These are phyloP conservation scores for Syrphus vitripennis DNA, from an alignment of 2,888 invertebrate species.

Conservation along the genomic window DNA sequence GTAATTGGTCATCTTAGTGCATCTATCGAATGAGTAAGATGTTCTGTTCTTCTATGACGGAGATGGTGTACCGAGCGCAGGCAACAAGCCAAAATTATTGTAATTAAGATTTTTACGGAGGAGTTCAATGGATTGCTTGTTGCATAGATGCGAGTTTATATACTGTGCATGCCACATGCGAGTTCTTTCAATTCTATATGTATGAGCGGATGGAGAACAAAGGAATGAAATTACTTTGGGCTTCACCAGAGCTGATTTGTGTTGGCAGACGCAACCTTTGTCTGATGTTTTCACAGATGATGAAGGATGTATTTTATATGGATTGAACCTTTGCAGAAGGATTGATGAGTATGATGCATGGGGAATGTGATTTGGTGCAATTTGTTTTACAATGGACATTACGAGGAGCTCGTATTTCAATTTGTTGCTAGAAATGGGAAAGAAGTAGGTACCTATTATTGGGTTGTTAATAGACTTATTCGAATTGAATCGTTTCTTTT, in stretches of 20 bases:
- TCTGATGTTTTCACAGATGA: slow-evolving; percentile 2
- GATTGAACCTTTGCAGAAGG: not conserved
- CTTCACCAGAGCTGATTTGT: slow-evolving; percentile 48
- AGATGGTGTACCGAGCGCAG: no score
- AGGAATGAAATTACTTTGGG: slow-evolving; percentile 48
- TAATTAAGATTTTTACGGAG: slow-evolving; percentile 66
- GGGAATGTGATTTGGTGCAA: slow-evolving; percentile 46
- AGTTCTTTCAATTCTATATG: not conserved
- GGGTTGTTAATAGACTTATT: slow-evolving; percentile 41
- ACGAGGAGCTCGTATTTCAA: slow-evolving; percentile 62
- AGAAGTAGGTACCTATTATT: slow-evolving; percentile 20
- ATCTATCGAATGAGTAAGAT: slow-evolving; percentile 63
- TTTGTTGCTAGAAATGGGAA: slow-evolving; percentile 26
- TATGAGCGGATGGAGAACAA: slow-evolving; percentile 46
- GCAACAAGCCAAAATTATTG: slow-evolving; percentile 59
- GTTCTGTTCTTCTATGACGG: slow-evolving; percentile 41
- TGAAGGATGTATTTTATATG: slow-evolving; percentile 12
- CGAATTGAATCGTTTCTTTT: not conserved
- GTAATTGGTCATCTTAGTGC: slow-evolving; percentile 61
- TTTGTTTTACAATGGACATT: slow-evolving; percentile 57
- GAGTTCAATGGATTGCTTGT: slow-evolving; percentile 34
- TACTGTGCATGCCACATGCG: not conserved
- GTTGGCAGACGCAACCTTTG: slow-evolving; percentile 57
- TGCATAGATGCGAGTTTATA: slow-evolving; percentile 15
- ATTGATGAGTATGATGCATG: slow-evolving; percentile 48